These are phyloP conservation scores for Pyrrhosoma nymphula DNA, from an alignment of 2,888 invertebrate species.

Conservation along the genomic window DNA sequence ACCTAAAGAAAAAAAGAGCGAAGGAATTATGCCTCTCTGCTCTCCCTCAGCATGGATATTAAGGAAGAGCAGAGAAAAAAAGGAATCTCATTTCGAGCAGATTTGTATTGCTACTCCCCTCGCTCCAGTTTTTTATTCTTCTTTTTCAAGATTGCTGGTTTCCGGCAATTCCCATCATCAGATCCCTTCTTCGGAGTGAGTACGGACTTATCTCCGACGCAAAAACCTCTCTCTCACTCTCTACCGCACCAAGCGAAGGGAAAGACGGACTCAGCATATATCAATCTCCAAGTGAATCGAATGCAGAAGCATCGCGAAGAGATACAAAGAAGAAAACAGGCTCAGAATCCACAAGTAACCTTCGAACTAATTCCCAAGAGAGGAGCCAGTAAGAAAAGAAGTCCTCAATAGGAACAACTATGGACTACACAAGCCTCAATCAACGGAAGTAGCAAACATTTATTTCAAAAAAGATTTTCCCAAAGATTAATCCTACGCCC, in stretches of 20 bases:
- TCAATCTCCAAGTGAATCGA: neutral
- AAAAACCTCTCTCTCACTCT: neutral
- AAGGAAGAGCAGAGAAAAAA: neutral
- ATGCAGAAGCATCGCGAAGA: neutral
- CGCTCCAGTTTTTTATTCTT: neutral
- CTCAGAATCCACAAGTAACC: neutral
- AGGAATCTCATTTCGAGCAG: conserved; percentile 27
- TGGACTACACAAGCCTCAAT: neutral
- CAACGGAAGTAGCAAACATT: neutral
- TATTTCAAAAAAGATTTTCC: neutral
- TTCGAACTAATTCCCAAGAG: neutral
- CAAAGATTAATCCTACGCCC: neutral
- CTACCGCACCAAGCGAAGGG: neutral
- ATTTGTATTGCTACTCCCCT: neutral
- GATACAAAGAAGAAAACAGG: neutral
- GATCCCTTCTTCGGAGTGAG: neutral
- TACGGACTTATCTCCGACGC: neutral
- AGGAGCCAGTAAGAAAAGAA: neutral
- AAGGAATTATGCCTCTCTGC: conserved; percentile 24
- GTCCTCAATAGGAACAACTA: neutral
- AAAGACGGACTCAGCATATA: neutral
- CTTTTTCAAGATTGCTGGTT: neutral
- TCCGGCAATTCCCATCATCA: conserved; percentile 26
- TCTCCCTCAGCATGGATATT: neutral
- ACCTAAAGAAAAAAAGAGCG: neutral